phyloP scores from a whole-genome alignment of 2,113 vertebrate species.

The Nicator chloris region DNA sequence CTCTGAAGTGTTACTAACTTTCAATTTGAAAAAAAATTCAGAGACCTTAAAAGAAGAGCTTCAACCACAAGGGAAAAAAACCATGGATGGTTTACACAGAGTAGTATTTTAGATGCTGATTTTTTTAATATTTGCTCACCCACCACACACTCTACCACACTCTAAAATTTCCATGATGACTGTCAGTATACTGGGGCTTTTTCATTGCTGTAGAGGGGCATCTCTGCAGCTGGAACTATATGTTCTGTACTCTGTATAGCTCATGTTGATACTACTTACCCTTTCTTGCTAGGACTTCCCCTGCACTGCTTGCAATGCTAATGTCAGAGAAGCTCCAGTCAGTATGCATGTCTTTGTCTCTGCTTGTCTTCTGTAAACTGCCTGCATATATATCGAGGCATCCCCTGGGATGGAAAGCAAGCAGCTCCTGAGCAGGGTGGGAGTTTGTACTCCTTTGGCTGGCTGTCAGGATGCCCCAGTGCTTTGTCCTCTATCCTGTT shows the following conservation, averaged over 20 bases:
- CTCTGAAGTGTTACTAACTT: background rate
- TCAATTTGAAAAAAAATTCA: background rate
- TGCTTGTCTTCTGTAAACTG: background rate
- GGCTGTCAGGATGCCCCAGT: background rate
- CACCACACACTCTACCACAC: background rate
- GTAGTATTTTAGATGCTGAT: background rate
- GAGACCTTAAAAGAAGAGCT: background rate
- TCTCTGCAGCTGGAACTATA: background rate
- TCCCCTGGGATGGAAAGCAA: background rate
- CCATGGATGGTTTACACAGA: background rate
- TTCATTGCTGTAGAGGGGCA: background rate
- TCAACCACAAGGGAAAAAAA: background rate
- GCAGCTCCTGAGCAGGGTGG: background rate
- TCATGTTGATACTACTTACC: background rate
- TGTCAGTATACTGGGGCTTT: rapidly evolving
- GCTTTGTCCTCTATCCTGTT: background rate
- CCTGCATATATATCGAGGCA: background rate
- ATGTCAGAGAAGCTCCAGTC: background rate
- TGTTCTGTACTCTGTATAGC: background rate
- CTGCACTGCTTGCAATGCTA: rapidly evolving
- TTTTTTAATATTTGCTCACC: background rate
- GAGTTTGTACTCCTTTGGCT: background rate
- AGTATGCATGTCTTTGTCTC: background rate
- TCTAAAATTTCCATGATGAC: background rate
- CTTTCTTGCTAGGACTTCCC: background rate